Evolutionary conservation across 2,888 invertebrate species (phyloP).

Genomic region (Apeira syringaria): DNA sequence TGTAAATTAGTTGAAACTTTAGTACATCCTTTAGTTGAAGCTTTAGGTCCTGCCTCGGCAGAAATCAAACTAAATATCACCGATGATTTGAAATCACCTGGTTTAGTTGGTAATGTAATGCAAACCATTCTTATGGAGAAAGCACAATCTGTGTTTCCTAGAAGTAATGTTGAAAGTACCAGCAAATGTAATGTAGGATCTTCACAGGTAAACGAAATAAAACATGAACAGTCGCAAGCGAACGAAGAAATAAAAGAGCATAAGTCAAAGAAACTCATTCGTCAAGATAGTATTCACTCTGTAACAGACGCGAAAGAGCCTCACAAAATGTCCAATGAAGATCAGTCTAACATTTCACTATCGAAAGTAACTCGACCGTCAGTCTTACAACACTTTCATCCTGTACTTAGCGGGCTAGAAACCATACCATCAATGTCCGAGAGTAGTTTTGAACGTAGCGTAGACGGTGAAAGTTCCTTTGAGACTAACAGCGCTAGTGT

Average conservation of each 20-base stretch:
- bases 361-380: slow-evolving; percentile 54
- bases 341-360: slow-evolving; percentile 46
- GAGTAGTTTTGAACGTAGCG: slow-evolving; percentile 58
- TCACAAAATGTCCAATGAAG: slow-evolving; percentile 65
- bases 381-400: slow-evolving; percentile 65
- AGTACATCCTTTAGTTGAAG: slow-evolving; percentile 46
- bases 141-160: slow-evolving; percentile 51
- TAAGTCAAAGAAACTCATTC: slow-evolving; percentile 50
- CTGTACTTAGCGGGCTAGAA: slow-evolving; percentile 68
- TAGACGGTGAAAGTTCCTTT: slow-evolving; percentile 55
- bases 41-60: not conserved
- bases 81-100: slow-evolving; percentile 30
- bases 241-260: slow-evolving; percentile 16
- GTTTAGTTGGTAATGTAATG: slow-evolving; percentile 68
- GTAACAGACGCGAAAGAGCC: slow-evolving; percentile 40
- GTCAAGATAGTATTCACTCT: slow-evolving; percentile 70
- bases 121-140: slow-evolving; percentile 76
- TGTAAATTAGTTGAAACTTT: slow-evolving; percentile 59
- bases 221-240: slow-evolving; percentile 7
- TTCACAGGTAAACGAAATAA: slow-evolving; percentile 11
- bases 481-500: slow-evolving; percentile 75
- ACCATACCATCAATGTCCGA: slow-evolving; percentile 74
- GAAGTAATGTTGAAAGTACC: slow-evolving; percentile 9
- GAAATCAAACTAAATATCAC: not conserved
- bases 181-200: slow-evolving; percentile 1